Conservation (phyloP, 1,140 invertebrate species). For the Gryllus bimaculatus region DNA sequence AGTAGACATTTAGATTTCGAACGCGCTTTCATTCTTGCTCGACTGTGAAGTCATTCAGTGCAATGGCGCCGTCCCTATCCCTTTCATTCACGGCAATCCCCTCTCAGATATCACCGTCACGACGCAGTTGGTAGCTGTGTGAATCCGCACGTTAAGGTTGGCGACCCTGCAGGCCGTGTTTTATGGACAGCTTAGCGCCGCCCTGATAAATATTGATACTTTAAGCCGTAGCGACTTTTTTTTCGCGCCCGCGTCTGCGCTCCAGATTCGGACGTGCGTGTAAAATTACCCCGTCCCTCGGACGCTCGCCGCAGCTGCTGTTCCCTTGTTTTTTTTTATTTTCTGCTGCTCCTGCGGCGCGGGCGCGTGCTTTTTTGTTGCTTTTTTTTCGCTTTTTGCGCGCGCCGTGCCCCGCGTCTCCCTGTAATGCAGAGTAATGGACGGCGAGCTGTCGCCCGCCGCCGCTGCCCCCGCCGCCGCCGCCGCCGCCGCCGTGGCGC, state of each 20-base stretch:
- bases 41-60: too few relatives aligned
- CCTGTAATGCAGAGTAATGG: not conserved
- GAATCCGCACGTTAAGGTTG: not conserved
- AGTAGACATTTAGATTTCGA: too few relatives aligned
- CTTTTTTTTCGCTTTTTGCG: not conserved
- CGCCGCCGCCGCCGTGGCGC: too few relatives aligned
- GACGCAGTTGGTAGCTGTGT: not conserved
- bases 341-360: not conserved
- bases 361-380: not conserved
- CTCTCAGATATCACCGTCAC: not conserved
- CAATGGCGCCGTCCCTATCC: not conserved
- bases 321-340: not conserved
- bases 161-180: not conserved
- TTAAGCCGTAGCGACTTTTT: not conserved
- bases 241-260: not conserved
- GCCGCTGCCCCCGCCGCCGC: too few relatives aligned
- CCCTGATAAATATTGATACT: slow-evolving; percentile 5
- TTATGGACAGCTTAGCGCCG: not conserved
- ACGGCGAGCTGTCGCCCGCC: not conserved
- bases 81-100: not conserved
- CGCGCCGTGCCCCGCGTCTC: not conserved
- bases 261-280: not conserved
- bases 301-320: not conserved
- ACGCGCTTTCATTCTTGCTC: too few relatives aligned
- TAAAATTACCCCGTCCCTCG: not conserved